Conservation (phyloP, 2,113 vertebrate species). For the Chiloscyllium plagiosum region DNA sequence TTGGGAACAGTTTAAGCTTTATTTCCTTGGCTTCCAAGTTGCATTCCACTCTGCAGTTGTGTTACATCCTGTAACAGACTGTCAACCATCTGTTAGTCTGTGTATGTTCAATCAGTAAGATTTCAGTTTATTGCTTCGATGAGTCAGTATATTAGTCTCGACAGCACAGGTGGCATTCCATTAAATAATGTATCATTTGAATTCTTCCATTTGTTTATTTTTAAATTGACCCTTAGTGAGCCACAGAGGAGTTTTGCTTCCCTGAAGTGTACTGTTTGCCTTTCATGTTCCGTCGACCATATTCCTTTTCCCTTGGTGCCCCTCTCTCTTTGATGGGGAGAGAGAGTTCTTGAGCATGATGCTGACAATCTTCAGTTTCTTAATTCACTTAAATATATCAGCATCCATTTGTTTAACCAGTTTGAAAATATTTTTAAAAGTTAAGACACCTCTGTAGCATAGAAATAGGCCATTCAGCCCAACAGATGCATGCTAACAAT, state of each 20-base stretch:
- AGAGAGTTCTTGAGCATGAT: neutral
- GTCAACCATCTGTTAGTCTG: neutral
- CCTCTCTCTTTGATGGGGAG: neutral
- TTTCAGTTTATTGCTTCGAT: neutral
- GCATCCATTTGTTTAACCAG: neutral
- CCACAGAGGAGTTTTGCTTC: neutral
- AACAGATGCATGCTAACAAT: neutral
- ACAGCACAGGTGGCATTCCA: neutral
- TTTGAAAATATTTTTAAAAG: neutral
- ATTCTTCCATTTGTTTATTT: neutral
- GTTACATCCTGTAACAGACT: neutral
- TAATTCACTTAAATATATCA: neutral
- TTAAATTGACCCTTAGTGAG: neutral
- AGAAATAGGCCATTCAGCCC: neutral
- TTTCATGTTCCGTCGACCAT: neutral
- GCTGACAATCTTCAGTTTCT: neutral
- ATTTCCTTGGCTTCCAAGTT: neutral
- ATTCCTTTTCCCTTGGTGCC: neutral
- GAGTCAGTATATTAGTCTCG: neutral
- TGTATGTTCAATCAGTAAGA: neutral
- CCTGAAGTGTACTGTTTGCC: neutral
- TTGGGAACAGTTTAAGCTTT: neutral
- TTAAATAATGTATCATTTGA: slow-evolving; percentile 16
- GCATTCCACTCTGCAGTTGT: neutral
- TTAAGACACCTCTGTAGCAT: neutral